Evolutionary conservation across 2,888 invertebrate species (phyloP).

Genomic region (Steromphala cineraria): DNA sequence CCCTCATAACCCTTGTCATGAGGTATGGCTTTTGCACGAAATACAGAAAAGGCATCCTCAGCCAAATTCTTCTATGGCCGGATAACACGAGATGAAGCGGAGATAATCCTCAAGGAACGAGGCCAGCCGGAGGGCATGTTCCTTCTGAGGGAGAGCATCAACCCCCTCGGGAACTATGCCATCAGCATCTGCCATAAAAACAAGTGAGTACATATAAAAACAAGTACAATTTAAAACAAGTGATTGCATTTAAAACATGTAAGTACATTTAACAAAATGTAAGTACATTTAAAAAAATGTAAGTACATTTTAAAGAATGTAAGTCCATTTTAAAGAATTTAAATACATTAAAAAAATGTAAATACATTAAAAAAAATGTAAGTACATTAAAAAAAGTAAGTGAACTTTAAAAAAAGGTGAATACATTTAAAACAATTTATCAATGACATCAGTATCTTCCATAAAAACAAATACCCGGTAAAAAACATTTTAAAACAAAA

Average conservation of each 20-base stretch:
- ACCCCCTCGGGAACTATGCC: conserved; percentile 73
- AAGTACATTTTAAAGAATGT: neutral
- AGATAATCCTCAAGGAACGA: conserved; percentile 61
- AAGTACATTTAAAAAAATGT: neutral
- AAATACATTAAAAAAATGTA: no score
- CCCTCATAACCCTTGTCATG: neutral
- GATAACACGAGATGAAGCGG: conserved; percentile 75
- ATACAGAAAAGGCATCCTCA: conserved; percentile 41
- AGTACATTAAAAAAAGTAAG: no score
- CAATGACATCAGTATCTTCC: no score
- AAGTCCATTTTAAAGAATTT: neutral
- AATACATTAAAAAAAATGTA: no score
- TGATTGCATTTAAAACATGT: no score
- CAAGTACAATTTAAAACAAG: no score
- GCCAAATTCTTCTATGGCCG: conserved; percentile 72
- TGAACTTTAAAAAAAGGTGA: no score
- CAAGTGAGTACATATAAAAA: conserved; percentile 52
- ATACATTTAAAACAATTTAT: no score
- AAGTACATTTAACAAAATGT: neutral
- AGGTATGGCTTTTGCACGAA: neutral
- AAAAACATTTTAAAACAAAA: no score
- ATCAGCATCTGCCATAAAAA: conserved; percentile 71
- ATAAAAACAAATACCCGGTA: no score
- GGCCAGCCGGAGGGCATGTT: conserved; percentile 69
- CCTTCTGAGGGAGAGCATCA: conserved; percentile 73